phyloP scores from a whole-genome alignment of 2,888 invertebrate genomes.

The Melinaea menophilus region DNA sequence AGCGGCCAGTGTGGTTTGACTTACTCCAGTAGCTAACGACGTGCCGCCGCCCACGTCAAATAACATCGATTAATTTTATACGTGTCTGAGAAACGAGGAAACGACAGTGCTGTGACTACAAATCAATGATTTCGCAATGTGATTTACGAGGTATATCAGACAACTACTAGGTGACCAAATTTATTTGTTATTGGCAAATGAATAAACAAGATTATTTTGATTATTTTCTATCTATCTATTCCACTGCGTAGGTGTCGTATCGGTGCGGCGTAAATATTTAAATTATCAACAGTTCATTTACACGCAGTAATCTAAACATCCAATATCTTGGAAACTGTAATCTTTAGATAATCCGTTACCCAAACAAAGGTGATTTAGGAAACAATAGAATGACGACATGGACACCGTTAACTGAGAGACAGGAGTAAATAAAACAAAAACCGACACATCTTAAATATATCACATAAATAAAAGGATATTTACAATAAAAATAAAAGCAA shows the following conservation, averaged over 20 bases:
- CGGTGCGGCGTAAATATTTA: no score
- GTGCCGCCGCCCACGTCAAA: constrained; percentile 55
- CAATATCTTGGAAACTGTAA: neutral
- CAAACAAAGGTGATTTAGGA: constrained; percentile 33
- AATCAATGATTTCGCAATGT: constrained; percentile 51
- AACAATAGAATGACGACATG: constrained; percentile 39
- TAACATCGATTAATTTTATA: constrained; percentile 51
- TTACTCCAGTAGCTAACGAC: constrained; percentile 53
- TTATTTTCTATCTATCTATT: no score
- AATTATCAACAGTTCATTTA: constrained; percentile 2
- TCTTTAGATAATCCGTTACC: neutral
- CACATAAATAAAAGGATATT: constrained; percentile 43
- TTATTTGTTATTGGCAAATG: no score
- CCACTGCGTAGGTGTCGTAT: no score
- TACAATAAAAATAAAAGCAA: constrained; percentile 21
- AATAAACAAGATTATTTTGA: no score
- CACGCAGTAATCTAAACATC: neutral
- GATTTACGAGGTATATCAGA: constrained; percentile 53
- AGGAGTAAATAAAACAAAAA: constrained; percentile 1
- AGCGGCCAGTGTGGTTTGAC: constrained; percentile 26
- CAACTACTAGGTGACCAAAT: constrained; percentile 9
- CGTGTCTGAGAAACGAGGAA: constrained; percentile 27
- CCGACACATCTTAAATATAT: constrained; percentile 21
- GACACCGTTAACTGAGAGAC: constrained; percentile 10
- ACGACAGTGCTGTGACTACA: constrained; percentile 25